Evolutionary conservation across 37 sponge, comb jelly and placozoan species (phyloP).

Genomic region (Halichondria panicea): DNA sequence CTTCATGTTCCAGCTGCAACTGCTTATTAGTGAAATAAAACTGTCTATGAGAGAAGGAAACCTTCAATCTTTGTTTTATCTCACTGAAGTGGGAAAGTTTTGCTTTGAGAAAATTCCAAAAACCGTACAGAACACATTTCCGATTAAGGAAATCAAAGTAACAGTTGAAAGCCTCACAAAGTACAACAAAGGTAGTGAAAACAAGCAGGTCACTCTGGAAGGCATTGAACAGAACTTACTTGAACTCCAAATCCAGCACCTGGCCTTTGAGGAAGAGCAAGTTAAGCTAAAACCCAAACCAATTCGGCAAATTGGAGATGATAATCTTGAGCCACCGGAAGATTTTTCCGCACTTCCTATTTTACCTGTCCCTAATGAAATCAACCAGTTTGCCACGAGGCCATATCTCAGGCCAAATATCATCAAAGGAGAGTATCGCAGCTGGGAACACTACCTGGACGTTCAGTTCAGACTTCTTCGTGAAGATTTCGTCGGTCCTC

Average conservation of each 20-base stretch:
- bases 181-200: not conserved
- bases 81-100: constrained; percentile 40
- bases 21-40: constrained; percentile 31
- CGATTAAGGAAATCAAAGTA: not conserved
- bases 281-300: not conserved
- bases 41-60: constrained; percentile 15
- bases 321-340: constrained; percentile 23
- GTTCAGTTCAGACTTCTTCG: constrained; percentile 82
- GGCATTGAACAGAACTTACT: not conserved
- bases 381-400: not conserved
- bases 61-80: constrained; percentile 6
- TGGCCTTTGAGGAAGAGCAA: not conserved
- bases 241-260: too few species aligned
- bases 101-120: constrained; percentile 10
- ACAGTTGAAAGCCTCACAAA: constrained; percentile 1
- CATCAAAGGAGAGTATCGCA: constrained; percentile 37
- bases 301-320: not conserved
- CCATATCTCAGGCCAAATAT: constrained; percentile 57
- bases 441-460: constrained; percentile 80
- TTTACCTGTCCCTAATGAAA: constrained; percentile 39
- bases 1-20: constrained; percentile 14
- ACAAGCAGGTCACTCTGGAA: not conserved
- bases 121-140: constrained; percentile 12
- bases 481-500: constrained; percentile 83
- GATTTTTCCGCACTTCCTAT: constrained; percentile 24